Percentiles rank a stretch among this genome's conserved stretches.
Conservation (phyloP, 2,888 invertebrate species). For the Lasioglossum pauxillum region DNA sequence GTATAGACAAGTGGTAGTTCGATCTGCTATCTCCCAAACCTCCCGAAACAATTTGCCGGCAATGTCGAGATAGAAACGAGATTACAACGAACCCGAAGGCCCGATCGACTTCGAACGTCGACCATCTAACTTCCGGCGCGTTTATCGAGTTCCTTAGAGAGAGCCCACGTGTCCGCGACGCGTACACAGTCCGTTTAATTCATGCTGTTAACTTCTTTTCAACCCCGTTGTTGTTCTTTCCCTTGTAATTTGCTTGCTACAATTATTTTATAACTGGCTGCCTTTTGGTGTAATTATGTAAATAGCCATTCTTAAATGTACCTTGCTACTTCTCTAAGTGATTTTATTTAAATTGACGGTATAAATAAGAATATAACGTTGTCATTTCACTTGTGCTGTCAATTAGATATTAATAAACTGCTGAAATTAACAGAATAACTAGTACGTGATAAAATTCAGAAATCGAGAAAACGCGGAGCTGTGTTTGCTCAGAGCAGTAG, state of each 20-base stretch:
- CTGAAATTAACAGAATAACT: no score
- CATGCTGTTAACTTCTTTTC: constrained; percentile 33
- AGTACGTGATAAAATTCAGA: no score
- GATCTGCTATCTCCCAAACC: constrained; percentile 42
- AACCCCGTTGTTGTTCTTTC: neutral
- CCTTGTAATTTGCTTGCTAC: neutral
- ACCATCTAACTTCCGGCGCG: constrained; percentile 41
- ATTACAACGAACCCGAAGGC: constrained; percentile 49
- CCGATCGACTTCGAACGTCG: constrained; percentile 37
- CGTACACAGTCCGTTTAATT: constrained; percentile 39
- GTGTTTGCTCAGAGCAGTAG: no score
- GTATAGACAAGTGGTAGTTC: constrained; percentile 8
- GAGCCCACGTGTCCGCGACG: constrained; percentile 18
- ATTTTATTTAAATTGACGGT: no score
- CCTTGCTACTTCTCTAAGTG: no score
- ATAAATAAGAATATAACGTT: no score
- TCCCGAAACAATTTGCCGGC: constrained; percentile 55
- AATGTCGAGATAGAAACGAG: constrained; percentile 47
- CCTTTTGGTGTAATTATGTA: no score
- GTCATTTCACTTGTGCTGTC: no score
- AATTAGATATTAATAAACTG: no score
- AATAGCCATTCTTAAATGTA: no score
- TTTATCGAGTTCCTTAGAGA: constrained; percentile 53
- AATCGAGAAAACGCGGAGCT: no score
- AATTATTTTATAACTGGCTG: no score